Percentiles rank a stretch among this genome's conserved stretches.
Conservation (phyloP, 2,888 invertebrate genomes). For the Morpho helenor region DNA sequence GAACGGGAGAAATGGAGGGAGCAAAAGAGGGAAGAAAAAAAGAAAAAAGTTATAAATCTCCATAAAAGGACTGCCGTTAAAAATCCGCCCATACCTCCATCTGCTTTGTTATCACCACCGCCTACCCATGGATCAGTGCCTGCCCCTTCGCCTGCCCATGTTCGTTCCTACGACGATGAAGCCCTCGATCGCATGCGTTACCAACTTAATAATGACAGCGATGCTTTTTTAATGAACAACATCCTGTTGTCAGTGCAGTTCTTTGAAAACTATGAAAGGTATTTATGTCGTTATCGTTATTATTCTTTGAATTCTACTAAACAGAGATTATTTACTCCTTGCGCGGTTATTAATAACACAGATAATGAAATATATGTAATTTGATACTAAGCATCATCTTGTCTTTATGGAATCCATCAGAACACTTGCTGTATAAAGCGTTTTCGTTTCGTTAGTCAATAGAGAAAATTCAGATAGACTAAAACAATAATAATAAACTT, state of each 20-base stretch:
- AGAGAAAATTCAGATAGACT: no score
- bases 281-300: slow-evolving; percentile 36
- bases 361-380: no score
- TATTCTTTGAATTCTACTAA: slow-evolving; percentile 4
- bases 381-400: no score
- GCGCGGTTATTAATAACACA: not conserved
- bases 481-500: no score
- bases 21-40: slow-evolving; percentile 50
- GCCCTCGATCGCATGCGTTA: slow-evolving; percentile 77
- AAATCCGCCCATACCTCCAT: slow-evolving; percentile 41
- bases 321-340: not conserved
- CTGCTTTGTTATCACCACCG: slow-evolving; percentile 35
- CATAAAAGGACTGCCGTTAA: slow-evolving; percentile 47
- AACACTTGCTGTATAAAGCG: no score
- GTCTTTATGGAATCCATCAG: no score
- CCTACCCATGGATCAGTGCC: slow-evolving; percentile 33
- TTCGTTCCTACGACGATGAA: slow-evolving; percentile 71
- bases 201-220: slow-evolving; percentile 80
- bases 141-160: slow-evolving; percentile 46
- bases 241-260: slow-evolving; percentile 87
- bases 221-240: slow-evolving; percentile 87
- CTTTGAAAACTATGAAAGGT: slow-evolving; percentile 89
- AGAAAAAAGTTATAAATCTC: slow-evolving; percentile 46
- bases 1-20: slow-evolving; percentile 62
- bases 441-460: no score